Evolutionary conservation across 2,113 vertebrate genomes (phyloP), one percentile per base, ranked within the genome.

Genomic region (Delphinus delphis): DNA sequence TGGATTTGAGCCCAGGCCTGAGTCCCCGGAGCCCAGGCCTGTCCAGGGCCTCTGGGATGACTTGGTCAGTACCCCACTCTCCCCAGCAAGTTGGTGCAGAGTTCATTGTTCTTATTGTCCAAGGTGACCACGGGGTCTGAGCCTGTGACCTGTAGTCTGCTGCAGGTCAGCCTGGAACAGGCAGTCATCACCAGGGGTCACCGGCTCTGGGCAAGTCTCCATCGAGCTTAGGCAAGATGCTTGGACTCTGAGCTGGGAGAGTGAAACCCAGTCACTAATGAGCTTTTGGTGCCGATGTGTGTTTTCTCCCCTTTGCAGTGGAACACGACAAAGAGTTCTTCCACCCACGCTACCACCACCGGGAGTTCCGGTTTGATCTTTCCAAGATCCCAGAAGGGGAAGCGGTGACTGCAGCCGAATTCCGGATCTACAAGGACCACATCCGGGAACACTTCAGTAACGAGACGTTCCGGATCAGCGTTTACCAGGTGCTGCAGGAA

Each of bases 301-400:
- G 96, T 96, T 97, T 70, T 96, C 96, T 98, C 95, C 97, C 98
- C 88, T 98, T 90, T 21, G 65, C 96, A 99, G 99, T 99, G 97
- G 99, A 99, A 82, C 99, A 99, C 33, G 99, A 99, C 97, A 99
- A 98, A 85, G 99, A 99, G 94, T 98, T 99, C 82, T 98, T 99
- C 97, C 98, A 99, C 81, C 99, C 99, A 38, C 99, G 99, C 91
- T 99, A 99, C 95, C 99, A 99, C 98, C 98, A 98, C 50, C 98
- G 99, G 38, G 99, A 99, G 96, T 99, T 99, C 98, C 98, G 99
- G 28, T 99, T 99, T 14, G 99, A 99, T 90, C 98, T 99, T 21
- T 99, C 99, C 67, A 99, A 99, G 95, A 99, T 99, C 97, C 99
- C 99, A 0, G 99, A 99, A 71, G 99, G 99, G 76, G 99, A 99